Base-by-base conservation (phyloP, 2,797 vertebrate genomes). In the Microctenopoma stevenorrisi region DNA sequence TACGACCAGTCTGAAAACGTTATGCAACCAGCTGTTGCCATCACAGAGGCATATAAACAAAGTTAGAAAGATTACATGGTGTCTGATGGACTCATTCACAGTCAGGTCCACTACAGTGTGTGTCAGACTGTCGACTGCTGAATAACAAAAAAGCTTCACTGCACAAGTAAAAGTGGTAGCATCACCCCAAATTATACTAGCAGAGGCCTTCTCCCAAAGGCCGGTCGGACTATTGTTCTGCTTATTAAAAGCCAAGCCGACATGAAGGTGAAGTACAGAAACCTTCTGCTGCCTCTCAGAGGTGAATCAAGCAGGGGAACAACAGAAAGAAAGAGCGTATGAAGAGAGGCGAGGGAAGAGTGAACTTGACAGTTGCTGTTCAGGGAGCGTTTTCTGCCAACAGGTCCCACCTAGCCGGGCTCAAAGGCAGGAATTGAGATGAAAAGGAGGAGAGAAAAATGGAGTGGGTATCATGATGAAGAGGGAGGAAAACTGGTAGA, bases 301-400 rank as follows among this genome's bases (percentile, higher is more conserved):
- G 61, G 72, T 79, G 76, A 88, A 49, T 22, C 16, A 4, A 69
- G 72, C 37, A 6, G 40, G 37, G 53, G 54, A 18, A 72, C 53
- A 74, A 51, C 40, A 15, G 26, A 25, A 62, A 59, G 40, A 25
- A 42, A 25, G 40, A 47, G 50, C 64, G 37, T 42, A 37, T 73
- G 75, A 82, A 64, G 56, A 81, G 65, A 83, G 68, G 52, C 5
- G 26, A 68, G 62, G 44, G 71, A 51, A 72, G 71, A 87, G 66
- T 43, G 73, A 72, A 79, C 47, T 44, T 86, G 88, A 91, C 85
- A 86, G 80, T 44, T 10, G 42, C 74, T 18, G 78, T 79, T 86
- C 67, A 44, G 79, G 86, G 87, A 89, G 61, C 33, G 4, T 83
- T 85, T 87, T 77, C 71, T 65, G 22, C 71, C 38, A 65, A 89